Conservation (phyloP, 2,797 vertebrate species). For the Chloroceryle inda region DNA sequence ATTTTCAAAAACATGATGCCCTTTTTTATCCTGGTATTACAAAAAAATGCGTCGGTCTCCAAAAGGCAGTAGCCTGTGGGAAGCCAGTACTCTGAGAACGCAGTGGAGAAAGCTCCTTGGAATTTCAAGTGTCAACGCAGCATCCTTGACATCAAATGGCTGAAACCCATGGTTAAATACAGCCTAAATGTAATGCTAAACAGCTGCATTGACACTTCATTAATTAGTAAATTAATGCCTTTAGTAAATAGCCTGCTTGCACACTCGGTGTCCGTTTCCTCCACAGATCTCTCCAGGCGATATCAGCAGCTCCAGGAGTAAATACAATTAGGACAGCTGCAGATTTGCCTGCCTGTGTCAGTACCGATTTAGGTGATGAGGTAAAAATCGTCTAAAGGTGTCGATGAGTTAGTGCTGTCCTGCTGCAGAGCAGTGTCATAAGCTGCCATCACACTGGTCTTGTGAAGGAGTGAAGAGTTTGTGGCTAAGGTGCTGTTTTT, state of each 20-base stretch:
- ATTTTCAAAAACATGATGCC: not conserved
- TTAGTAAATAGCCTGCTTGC: conserved; percentile 7
- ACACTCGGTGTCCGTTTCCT: not conserved
- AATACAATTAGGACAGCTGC: not conserved
- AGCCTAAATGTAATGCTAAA: not conserved
- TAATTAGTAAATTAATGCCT: conserved; percentile 56
- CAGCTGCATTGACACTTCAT: conserved; percentile 12
- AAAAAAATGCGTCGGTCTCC: not conserved
- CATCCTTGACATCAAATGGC: not conserved
- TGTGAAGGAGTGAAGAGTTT: not conserved
- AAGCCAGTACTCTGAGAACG: not conserved
- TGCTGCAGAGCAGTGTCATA: not conserved
- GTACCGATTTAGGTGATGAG: not conserved
- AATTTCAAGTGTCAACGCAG: not conserved
- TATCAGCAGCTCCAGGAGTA: not conserved
- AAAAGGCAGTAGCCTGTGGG: not conserved
- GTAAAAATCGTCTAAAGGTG: not conserved
- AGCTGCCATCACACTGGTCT: not conserved
- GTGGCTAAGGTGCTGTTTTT: not conserved
- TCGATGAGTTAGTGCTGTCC: not conserved
- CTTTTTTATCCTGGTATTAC: not conserved
- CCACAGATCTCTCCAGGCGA: not conserved
- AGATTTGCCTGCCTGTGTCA: not conserved
- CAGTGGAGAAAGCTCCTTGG: not conserved
- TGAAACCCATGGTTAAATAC: not conserved